Evolutionary conservation across 2,888 invertebrate species (phyloP), one percentile per base, ranked within the genome.

Genomic region (Andrena flavipes): DNA sequence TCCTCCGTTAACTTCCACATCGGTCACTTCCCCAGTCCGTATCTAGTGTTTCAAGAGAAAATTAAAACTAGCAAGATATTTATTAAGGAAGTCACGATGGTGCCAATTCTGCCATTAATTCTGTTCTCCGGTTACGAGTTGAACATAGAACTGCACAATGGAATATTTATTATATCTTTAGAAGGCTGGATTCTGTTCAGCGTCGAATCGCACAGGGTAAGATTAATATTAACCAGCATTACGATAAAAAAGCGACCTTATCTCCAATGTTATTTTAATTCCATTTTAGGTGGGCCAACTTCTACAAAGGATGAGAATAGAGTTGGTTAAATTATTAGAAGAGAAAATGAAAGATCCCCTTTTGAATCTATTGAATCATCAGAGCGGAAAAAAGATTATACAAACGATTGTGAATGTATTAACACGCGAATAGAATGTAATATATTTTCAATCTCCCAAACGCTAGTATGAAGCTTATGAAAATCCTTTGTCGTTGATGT

Each of bases 111-210:
- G 79, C 96, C 97, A 0, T 93, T 98, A 49, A 96, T 97, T 77
- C 90, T 92, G 72, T 94, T 94, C 86, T 94, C 96, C 91, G 97
- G 97, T n/a, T 96, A 96, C 90, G 96, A 95, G 90, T 94, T 97
- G 20, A 95, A 96, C 26, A 96, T 98, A 75, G 96, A 97, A 90
- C 94, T 97, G 0, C 96, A 97, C 88, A 96, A 96, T 85, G 97
- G 97, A 0, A 96, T 95, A 8, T 97, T 97, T 84, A 96, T 97
- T 35, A 95, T 97, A 30, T 95, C 97, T 0, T 93, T 98, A 35
- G 97, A 97, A 93, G 96, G 97, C 3, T 97, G 97, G 97, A 97
- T 97, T 69, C 95, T 97, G 94, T 96, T 98, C 89, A 96, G 96
- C 93, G 97, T 97, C 0, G 96, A 97, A 84, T 96, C 96, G 87